Conservation (phyloP, 2,113 vertebrate species). For the Ageneiosus marmoratus region DNA sequence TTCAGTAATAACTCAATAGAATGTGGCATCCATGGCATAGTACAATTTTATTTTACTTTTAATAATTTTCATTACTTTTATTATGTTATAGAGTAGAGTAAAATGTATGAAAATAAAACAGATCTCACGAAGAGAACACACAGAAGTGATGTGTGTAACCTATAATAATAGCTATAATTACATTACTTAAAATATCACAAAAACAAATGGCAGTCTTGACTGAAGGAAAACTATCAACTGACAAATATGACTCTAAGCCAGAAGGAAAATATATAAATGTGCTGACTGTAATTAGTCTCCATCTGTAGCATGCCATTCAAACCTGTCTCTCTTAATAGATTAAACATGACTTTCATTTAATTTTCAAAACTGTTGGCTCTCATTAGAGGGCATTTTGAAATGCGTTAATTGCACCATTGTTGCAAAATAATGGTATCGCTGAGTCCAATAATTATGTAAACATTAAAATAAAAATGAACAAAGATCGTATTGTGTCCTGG, state of each 20-base stretch:
- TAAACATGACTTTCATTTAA: constrained; percentile 78
- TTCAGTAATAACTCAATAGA: background rate
- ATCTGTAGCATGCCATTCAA: constrained; percentile 77
- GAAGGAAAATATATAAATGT: constrained; percentile 62
- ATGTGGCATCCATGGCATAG: background rate
- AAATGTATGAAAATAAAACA: background rate
- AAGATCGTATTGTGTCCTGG: constrained; percentile 58
- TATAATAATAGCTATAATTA: constrained; percentile 56
- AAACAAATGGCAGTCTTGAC: constrained; percentile 66
- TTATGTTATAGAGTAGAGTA: background rate
- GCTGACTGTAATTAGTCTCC: constrained; percentile 77
- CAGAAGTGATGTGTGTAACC: background rate
- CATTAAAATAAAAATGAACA: constrained; percentile 48
- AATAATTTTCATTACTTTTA: background rate
- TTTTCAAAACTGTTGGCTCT: constrained; percentile 65
- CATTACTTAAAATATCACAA: constrained; percentile 62
- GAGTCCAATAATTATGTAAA: constrained; percentile 57
- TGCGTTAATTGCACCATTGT: constrained; percentile 73
- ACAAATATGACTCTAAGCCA: constrained; percentile 67
- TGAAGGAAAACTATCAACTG: constrained; percentile 77
- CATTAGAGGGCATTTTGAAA: constrained; percentile 52
- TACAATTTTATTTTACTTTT: no score
- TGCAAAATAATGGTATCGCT: constrained; percentile 47
- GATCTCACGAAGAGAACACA: background rate
- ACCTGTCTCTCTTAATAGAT: constrained; percentile 73